Evolutionary conservation across 2,888 invertebrate genomes (phyloP).

Genomic region (Trichopria drosophilae): DNA sequence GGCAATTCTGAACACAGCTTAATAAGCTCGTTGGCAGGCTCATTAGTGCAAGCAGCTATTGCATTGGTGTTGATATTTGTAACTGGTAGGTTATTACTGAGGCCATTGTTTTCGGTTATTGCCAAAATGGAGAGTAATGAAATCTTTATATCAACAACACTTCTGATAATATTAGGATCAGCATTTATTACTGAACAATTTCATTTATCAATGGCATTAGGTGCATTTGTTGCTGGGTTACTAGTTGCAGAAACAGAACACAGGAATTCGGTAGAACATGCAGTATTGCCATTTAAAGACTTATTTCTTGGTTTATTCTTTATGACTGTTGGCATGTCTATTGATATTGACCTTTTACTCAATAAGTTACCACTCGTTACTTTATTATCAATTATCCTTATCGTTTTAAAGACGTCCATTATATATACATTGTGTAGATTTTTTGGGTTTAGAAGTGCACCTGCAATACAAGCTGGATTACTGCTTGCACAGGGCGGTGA

Average conservation of each 20-base stretch:
- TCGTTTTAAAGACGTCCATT: constrained; percentile 12
- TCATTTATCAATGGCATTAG: constrained; percentile 11
- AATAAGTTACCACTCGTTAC: constrained; percentile 7
- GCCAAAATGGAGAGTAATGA: constrained; percentile 14
- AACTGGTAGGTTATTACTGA: constrained; percentile 12
- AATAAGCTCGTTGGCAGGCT: constrained; percentile 7
- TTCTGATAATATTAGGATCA: constrained; percentile 12
- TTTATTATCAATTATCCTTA: constrained; percentile 11
- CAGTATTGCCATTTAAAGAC: constrained; percentile 10
- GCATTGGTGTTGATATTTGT: constrained; percentile 14
- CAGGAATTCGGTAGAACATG: constrained; percentile 9
- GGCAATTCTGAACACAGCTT: constrained; percentile 9
- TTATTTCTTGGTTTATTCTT: constrained; percentile 15
- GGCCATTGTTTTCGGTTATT: constrained; percentile 17
- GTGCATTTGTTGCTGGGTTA: constrained; percentile 16
- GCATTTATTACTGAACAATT: constrained; percentile 10
- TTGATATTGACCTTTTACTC: constrained; percentile 3
- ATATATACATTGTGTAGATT: constrained; percentile 13
- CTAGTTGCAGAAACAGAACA: constrained; percentile 18
- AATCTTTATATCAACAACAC: constrained; percentile 12
- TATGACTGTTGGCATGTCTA: constrained; percentile 17
- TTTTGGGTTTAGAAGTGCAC: constrained; percentile 12
- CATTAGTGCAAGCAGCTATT: constrained; percentile 11
- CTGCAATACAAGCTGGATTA: constrained; percentile 14
- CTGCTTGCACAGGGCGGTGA: constrained; percentile 17